Percentiles rank a stretch among this genome's conserved stretches.
Conservation (phyloP, 2,888 invertebrate genomes). For the Lysandra coridon region DNA sequence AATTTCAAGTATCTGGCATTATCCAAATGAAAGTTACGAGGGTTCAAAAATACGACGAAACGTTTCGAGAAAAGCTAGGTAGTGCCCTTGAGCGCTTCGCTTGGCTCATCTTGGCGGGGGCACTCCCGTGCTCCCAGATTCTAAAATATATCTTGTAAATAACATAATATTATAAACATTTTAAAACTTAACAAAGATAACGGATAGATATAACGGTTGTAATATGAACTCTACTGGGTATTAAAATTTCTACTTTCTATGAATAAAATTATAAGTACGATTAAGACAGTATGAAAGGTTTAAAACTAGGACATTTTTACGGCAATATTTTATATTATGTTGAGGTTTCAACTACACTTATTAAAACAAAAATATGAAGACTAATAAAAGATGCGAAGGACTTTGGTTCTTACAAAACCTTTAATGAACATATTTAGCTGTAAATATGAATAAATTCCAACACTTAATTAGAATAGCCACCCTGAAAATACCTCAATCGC, state of each 20-base stretch:
- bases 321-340: neutral
- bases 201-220: slow-evolving; percentile 1
- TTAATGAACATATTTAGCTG: neutral
- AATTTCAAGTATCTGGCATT: no score
- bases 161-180: neutral
- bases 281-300: neutral
- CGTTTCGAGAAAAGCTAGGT: no score
- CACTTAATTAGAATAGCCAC: slow-evolving; percentile 7
- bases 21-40: no score
- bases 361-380: neutral
- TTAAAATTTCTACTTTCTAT: neutral
- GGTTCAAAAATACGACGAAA: no score
- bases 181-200: neutral
- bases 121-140: no score
- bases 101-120: no score
- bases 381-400: slow-evolving; percentile 3
- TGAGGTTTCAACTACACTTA: neutral
- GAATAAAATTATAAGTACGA: slow-evolving; percentile 1
- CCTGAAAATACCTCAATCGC: neutral
- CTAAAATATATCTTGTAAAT: no score
- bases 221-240: neutral
- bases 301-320: neutral
- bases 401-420: neutral
- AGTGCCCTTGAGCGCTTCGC: no score
- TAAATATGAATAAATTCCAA: neutral